A percentile compares a stretch with the other conserved stretches of the same genome.
These are phyloP conservation scores for Sminthopsis crassicaudata DNA, from an alignment of 2,113 vertebrate genomes.

Conservation along the genomic window DNA sequence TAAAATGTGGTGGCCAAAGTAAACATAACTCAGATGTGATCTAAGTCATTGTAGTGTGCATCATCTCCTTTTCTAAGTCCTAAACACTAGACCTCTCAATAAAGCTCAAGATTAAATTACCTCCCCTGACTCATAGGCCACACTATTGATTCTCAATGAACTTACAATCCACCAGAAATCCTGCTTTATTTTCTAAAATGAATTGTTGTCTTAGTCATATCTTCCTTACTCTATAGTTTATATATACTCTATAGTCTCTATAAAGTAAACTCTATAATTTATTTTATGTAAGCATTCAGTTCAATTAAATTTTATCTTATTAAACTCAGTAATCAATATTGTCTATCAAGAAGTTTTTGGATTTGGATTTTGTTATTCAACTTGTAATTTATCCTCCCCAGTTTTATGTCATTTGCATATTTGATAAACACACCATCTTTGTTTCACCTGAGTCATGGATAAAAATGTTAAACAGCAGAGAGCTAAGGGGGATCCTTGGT, in stretches of 20 bases:
- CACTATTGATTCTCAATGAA: neutral
- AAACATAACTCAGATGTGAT: neutral
- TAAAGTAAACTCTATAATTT: neutral
- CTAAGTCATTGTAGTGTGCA: neutral
- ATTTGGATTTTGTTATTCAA: neutral
- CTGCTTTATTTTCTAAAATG: neutral
- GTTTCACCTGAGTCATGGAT: neutral
- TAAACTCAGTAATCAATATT: neutral
- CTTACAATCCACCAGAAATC: neutral
- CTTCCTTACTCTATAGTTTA: neutral
- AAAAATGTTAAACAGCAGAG: neutral
- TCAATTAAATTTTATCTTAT: neutral
- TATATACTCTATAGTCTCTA: too few species aligned
- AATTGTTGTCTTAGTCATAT: neutral
- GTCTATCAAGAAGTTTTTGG: neutral
- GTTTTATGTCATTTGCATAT: neutral
- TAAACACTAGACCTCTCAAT: neutral
- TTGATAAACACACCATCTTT: neutral
- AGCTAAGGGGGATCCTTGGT: neutral
- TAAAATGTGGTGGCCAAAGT: neutral
- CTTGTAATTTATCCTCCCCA: neutral
- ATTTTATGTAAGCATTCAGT: neutral
- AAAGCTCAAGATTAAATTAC: neutral
- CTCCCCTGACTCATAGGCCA: neutral
- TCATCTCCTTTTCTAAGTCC: neutral